Evolutionary conservation across 2,797 vertebrate species (phyloP).

Genomic region (Sebastes oblongus): DNA sequence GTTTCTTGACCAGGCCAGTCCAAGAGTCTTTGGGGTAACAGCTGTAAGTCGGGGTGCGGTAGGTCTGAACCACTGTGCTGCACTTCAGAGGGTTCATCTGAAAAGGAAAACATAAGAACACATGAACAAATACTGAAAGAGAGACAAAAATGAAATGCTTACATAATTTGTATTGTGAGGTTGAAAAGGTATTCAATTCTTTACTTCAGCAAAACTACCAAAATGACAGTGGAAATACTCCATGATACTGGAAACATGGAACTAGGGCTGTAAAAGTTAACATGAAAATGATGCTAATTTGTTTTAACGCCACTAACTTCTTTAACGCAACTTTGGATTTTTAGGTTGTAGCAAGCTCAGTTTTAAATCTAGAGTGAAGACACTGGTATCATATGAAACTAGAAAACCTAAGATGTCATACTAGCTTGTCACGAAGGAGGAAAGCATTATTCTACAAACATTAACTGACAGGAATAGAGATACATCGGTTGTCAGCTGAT

Average conservation of each 20-base stretch:
- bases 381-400: too few species aligned
- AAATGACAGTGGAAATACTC: background rate
- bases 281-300: too few species aligned
- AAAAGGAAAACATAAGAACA: background rate
- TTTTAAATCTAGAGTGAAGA: too few species aligned
- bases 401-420: too few species aligned
- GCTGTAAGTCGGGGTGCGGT: constrained; percentile 90
- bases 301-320: background rate
- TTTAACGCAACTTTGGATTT: too few species aligned
- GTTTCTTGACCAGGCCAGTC: constrained; percentile 89
- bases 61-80: constrained; percentile 82
- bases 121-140: background rate
- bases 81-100: constrained; percentile 93
- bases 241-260: background rate
- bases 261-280: too few species aligned
- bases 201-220: background rate
- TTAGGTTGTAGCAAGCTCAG: background rate
- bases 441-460: background rate
- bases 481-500: background rate
- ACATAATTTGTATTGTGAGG: background rate
- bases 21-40: constrained; percentile 94
- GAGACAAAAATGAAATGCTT: background rate
- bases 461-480: background rate
- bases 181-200: background rate
- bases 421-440: too few species aligned